Base-by-base conservation (phyloP, 2,888 invertebrate genomes). In the Tetragnatha montana region DNA sequence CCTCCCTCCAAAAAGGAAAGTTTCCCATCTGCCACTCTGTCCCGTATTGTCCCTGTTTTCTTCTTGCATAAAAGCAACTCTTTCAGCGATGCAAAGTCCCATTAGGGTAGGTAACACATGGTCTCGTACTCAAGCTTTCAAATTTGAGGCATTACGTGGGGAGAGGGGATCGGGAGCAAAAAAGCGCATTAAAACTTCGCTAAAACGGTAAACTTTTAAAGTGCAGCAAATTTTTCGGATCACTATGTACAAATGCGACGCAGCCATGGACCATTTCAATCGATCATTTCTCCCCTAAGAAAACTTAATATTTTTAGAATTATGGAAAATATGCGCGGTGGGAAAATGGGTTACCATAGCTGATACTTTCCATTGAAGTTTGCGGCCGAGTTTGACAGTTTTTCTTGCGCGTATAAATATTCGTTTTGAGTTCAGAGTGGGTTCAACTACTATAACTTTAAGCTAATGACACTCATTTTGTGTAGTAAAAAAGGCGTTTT, bases 81-180 rank as follows among this genome's bases (percentile, higher is more conserved):
- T 71, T 74, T 74, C 84, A 47, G 79, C 82, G 83, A 35, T 10
- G 60, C 79, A 81, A 89, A 84, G 47, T 85, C 80, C 81, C 89
- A 89, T 89, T 89, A 89, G 85, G 85, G 21, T 89, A 69, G 51
- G 85, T 76, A 86, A 85, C 89, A 89, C 76, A 81, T 89, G 89
- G 85, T 89, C 22, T 81, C 76, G 85, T 89, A 75, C 89, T 85
- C 89, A 85, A 51, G 70, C 81, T 89, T 76, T 86, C 75, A 85
- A 81, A 86, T 88, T 85, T 81, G 35, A 89, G 81, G 85, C 89
- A 83, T 85, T 84, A 84, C 88, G 47, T 8, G 12, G 60, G 82
- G 81, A 68, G 49, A 47, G 35, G 47, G 47, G 17, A 7, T 69
- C 50, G 19, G 47, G 60, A 2, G 47, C 75, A 89, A 89, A 89